Base-by-base conservation (phyloP, 2,113 vertebrate species). In the Amazona guildingii region DNA sequence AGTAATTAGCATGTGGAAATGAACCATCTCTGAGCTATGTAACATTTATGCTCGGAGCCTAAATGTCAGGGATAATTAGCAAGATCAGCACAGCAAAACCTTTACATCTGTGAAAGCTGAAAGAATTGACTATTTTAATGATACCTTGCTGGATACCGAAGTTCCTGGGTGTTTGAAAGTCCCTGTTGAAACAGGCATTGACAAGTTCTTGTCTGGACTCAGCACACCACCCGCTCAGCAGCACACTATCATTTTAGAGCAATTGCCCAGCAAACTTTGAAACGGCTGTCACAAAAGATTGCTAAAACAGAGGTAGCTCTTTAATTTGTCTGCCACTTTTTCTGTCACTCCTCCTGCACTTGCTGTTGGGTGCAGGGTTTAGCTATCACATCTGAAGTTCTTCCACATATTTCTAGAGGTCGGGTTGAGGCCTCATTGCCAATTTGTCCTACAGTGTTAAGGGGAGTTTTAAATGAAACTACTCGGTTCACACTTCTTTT, bases 211-310 rank as follows among this genome's bases (percentile, higher is more conserved):
- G 97, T 96, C 94, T 92, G 90, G 92, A 88, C 86, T 62, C 39
- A 29, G 72, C 94, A 70, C 88, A 78, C 94, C 90, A 91, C 91
- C 62, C 3, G 31, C 97, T 97, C 94, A 95, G 94, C 95, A 92
- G 96, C 82, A 87, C 41, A 29, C 94, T 97, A 96, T 97, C 97
- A 97, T 96, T 97, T 93, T 77, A 96, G 93, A 98, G 97, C 93
- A 96, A 95, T 92, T 88, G 82, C 75, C 83, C 90, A 92, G 92
- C 95, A 97, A 97, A 98, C 97, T 97, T 97, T 97, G 97, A 97
- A 98, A 97, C 97, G 96, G 96, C 97, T 98, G 96, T 98, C 97
- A 98, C 95, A 90, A 92, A 88, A 97, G 98, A 97, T 96, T 97
- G 96, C 97, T 97, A 97, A 97, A 97, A 98, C 97, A 97, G 95